A percentile compares a stretch with the other conserved stretches of the same genome.
Evolutionary conservation across 23 tunicate genomes (phyloP).

Genomic region (Oikopleura dioica): DNA sequence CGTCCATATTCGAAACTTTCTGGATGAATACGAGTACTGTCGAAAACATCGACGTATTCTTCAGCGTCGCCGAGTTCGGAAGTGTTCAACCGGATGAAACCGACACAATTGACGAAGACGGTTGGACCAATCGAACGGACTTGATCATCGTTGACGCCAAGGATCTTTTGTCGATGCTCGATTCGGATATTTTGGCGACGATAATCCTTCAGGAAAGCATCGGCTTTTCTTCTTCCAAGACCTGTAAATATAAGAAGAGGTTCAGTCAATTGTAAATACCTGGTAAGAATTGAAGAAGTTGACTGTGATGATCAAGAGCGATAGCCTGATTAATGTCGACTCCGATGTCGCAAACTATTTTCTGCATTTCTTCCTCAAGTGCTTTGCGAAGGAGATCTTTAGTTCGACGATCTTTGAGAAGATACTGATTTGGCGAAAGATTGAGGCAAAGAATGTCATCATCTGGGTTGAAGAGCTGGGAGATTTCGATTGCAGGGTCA

Average conservation of each 20-base stretch:
- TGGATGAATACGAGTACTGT: conserved; percentile 82
- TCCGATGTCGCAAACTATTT: conserved; percentile 52
- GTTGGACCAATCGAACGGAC: conserved; percentile 79
- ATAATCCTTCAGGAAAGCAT: conserved; percentile 47
- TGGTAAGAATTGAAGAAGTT: conserved; percentile 68
- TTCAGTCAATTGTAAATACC: too few species aligned
- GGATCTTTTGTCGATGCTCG: too few species aligned
- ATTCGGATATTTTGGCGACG: conserved; percentile 61
- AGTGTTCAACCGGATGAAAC: conserved; percentile 84
- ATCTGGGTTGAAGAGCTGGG: conserved; percentile 64
- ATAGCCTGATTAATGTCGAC: conserved; percentile 82
- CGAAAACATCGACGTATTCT: conserved; percentile 75
- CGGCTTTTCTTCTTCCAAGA: conserved; percentile 78
- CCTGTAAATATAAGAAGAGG: too few species aligned
- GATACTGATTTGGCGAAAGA: conserved; percentile 47
- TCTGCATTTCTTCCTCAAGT: conserved; percentile 26
- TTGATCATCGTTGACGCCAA: too few species aligned
- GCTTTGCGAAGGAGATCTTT: conserved; percentile 18
- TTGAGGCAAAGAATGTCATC: conserved; percentile 67
- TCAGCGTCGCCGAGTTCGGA: conserved; percentile 23
- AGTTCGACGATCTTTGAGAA: not conserved
- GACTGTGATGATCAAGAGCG: conserved; percentile 57
- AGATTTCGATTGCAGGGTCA: conserved; percentile 69
- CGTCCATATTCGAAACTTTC: conserved; percentile 97
- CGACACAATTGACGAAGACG: conserved; percentile 81